Evolutionary conservation across 2,888 invertebrate species (phyloP).

Genomic region (Torymus auratus): DNA sequence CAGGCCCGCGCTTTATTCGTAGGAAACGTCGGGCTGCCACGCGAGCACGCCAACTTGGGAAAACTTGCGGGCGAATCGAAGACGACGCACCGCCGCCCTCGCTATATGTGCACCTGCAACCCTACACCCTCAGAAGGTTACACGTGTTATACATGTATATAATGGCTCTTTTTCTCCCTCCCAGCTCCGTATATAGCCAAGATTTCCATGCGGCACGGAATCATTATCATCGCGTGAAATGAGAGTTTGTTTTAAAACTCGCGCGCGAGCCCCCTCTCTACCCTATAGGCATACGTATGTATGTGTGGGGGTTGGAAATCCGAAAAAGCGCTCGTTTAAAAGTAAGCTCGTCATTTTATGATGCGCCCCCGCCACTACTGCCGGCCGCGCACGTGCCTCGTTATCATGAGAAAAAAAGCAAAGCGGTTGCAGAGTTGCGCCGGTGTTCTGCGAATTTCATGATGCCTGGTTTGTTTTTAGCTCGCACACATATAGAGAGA

Average conservation of each 20-base stretch:
- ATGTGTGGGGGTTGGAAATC: not conserved
- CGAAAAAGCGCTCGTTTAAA: constrained; percentile 54
- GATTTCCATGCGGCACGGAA: constrained; percentile 57
- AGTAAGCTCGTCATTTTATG: constrained; percentile 54
- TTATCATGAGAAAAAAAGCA: constrained; percentile 50
- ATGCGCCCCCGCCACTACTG: constrained; percentile 1
- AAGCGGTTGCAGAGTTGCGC: not conserved
- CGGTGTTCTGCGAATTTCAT: constrained; percentile 44
- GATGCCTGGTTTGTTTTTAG: constrained; percentile 42
- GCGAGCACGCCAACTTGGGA: constrained; percentile 64
- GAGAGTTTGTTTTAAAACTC: constrained; percentile 60
- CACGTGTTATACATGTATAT: not conserved
- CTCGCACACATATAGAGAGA: not conserved
- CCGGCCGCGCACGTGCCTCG: not conserved
- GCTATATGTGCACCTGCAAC: too few relatives aligned
- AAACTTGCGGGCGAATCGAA: constrained; percentile 60
- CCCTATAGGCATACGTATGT: not conserved
- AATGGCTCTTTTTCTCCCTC: constrained; percentile 13
- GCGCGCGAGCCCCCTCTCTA: not conserved
- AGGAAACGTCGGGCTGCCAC: constrained; percentile 69
- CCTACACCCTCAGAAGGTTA: constrained; percentile 2
- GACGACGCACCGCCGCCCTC: constrained; percentile 45
- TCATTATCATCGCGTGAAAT: constrained; percentile 59
- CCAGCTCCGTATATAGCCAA: not conserved
- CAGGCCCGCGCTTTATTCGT: constrained; percentile 65